A percentile compares a stretch with the other conserved stretches of the same genome.
Evolutionary conservation across 2,888 invertebrate species (phyloP).

Genomic region (Acrobasis suavella): DNA sequence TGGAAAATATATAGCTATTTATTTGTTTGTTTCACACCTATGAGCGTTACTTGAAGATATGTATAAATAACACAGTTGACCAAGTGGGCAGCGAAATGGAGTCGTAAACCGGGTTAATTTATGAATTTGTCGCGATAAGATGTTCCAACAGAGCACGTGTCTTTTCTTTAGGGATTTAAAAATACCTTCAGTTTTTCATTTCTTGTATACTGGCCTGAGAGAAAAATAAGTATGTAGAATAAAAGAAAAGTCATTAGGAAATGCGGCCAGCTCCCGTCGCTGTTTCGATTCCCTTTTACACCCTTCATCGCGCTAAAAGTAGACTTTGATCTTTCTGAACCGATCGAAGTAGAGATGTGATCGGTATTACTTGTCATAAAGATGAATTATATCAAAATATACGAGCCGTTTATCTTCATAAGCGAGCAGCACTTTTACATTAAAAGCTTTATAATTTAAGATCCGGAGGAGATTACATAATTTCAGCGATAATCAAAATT

Average conservation of each 20-base stretch:
- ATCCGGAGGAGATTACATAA: conserved; percentile 11
- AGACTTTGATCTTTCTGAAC: not conserved
- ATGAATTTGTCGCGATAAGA: conserved; percentile 13
- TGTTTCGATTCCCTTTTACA: no score
- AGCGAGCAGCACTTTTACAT: conserved; percentile 3
- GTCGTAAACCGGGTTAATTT: conserved; percentile 20
- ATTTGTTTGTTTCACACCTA: no score
- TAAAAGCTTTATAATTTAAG: not conserved
- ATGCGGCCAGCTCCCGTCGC: no score
- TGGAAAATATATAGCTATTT: no score
- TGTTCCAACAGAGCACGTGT: not conserved
- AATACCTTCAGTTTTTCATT: not conserved
- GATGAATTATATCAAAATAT: not conserved
- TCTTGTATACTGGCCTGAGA: not conserved
- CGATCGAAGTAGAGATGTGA: not conserved
- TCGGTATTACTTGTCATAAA: not conserved
- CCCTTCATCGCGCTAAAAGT: no score
- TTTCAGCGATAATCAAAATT: conserved; percentile 8
- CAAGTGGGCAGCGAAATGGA: conserved; percentile 17
- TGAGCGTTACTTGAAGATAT: not conserved
- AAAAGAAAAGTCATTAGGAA: no score
- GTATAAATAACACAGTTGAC: conserved; percentile 20
- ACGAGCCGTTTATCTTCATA: conserved; percentile 3
- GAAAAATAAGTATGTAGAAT: no score
- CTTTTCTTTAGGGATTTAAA: not conserved